Evolutionary conservation across 2,888 invertebrate genomes (phyloP).

Genomic region (Trachelus tabidus): DNA sequence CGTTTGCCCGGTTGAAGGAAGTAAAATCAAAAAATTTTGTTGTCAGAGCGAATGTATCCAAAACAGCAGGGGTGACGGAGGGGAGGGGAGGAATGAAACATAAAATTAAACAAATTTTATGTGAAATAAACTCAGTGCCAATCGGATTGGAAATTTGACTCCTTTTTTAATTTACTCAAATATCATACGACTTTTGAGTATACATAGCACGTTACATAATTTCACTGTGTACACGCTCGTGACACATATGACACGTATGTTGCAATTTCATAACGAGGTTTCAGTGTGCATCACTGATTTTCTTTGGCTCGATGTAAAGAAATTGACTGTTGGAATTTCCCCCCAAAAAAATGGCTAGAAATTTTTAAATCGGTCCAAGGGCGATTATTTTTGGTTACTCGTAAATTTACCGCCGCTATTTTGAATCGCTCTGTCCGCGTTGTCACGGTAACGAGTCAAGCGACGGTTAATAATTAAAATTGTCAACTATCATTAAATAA

Average conservation of each 20-base stretch:
- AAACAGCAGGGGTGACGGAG: too few relatives aligned
- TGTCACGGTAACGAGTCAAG: not conserved
- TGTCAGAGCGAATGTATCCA: too few relatives aligned
- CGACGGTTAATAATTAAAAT: not conserved
- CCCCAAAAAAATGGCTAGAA: not conserved
- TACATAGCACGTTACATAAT: constrained; percentile 14
- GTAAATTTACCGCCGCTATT: not conserved
- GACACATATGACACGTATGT: constrained; percentile 16
- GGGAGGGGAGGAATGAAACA: not conserved
- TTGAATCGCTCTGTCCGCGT: not conserved
- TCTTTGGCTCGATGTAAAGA: not conserved
- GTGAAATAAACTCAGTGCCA: not conserved
- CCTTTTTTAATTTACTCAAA: not conserved
- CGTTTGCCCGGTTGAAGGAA: not conserved
- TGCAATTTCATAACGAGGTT: not conserved
- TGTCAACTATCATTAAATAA: not conserved
- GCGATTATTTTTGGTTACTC: not conserved
- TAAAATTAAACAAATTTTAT: not conserved
- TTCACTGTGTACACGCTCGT: constrained; percentile 2
- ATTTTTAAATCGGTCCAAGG: not conserved
- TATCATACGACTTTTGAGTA: not conserved
- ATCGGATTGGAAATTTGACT: not conserved
- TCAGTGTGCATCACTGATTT: not conserved
- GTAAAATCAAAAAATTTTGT: not conserved
- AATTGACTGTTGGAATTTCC: not conserved